Conservation (phyloP, 2,888 invertebrate genomes). For the Ichneumon xanthorius region DNA sequence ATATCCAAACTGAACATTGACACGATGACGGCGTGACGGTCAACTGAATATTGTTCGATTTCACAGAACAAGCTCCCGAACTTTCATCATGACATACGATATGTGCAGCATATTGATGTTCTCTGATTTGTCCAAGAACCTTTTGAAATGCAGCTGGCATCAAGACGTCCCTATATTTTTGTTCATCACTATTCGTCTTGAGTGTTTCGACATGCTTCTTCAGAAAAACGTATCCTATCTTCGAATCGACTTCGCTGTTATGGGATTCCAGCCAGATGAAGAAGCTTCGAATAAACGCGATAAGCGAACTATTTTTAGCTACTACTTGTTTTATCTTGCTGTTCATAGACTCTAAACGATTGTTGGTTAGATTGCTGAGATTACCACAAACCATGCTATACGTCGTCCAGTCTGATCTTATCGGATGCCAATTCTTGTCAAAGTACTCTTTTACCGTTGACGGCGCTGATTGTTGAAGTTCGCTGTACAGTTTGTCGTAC, state of each 20-base stretch:
- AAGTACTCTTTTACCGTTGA: constrained; percentile 25
- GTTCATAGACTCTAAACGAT: constrained; percentile 48
- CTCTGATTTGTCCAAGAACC: constrained; percentile 21
- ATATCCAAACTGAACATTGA: constrained; percentile 30
- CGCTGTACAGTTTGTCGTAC: constrained; percentile 7
- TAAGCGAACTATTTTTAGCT: constrained; percentile 17
- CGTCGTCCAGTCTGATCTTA: constrained; percentile 30
- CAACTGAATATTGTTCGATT: constrained; percentile 26
- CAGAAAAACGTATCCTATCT: constrained; percentile 25
- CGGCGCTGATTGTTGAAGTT: constrained; percentile 14
- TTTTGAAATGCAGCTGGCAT: constrained; percentile 14
- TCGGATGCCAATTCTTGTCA: constrained; percentile 50
- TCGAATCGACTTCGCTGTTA: not conserved
- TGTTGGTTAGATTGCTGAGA: constrained; percentile 43
- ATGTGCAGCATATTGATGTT: not conserved
- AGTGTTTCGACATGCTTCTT: constrained; percentile 1
- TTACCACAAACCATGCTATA: constrained; percentile 40
- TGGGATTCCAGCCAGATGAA: constrained; percentile 27
- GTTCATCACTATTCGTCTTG: not conserved
- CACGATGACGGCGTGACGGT: constrained; percentile 16
- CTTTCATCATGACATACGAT: not conserved
- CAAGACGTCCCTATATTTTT: constrained; percentile 6
- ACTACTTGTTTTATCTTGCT: constrained; percentile 41
- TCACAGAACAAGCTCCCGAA: not conserved
- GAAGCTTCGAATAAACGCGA: constrained; percentile 19